Base-by-base conservation (phyloP, 1,140 invertebrate genomes). In the Harpegnathos saltator region DNA sequence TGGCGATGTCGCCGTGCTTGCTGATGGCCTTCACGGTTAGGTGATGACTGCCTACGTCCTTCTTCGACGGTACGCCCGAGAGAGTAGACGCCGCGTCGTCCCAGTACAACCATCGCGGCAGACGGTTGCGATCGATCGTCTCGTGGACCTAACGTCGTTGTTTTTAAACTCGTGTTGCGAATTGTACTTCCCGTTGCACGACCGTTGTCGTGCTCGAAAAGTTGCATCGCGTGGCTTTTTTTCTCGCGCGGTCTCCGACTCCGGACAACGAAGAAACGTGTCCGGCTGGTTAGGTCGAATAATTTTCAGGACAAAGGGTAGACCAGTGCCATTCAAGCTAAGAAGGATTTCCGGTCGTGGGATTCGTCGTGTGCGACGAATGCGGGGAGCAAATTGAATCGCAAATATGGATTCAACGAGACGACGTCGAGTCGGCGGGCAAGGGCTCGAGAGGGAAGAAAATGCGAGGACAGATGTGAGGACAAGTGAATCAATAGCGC, bases 31-130 rank as follows among this genome's bases (percentile, higher is more conserved):
- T 94, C 17, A 96, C 92, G 24, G 87, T 94, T 38, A 96, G 89
- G 56, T 94, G 95, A 89, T 96, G 93, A 52, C 95, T 94, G 12
- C 96, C 96, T 1, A 95, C 83, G 86, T 96, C 95, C 58, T 94
- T 91, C 29, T 93, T 94, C 11, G 92, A 90, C 5, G 96, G 96
- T 29, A 96, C 94, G 14, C 96, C 96, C 86, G 95, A 90, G 22
- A 96, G 89, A 3, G 91, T 94, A 1, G 86, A 90, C 29, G 90
- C 89, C 0, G 93, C 90, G 44, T 94, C 91, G 82, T 94, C 92
- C 92, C 93, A 94, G 44, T 86, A 84, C 54, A 92, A n/a, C 94
- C 93, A 94, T 33, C 75, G 75, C 0, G 90, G 84, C 17, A 93
- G 56, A 22, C 58, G 52, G 24, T 33, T 48, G 33, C 84, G 89